These are phyloP conservation scores for Melipona beecheii DNA, from an alignment of 2,888 invertebrate genomes.

Conservation along the genomic window DNA sequence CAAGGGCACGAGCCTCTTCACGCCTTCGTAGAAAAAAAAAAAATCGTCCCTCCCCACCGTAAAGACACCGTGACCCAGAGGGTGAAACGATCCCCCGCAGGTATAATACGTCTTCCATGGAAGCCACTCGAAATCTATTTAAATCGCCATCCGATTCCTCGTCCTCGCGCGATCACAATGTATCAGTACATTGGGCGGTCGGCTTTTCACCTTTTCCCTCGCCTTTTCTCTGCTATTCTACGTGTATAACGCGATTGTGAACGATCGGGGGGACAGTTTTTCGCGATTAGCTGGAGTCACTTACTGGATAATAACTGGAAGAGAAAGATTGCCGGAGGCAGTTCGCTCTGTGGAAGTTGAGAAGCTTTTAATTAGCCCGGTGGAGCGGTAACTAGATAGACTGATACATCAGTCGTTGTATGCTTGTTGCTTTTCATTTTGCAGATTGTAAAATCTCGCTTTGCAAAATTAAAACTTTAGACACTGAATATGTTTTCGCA, in stretches of 20 bases:
- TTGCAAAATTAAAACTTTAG: neutral
- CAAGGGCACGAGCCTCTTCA: slow-evolving; percentile 80
- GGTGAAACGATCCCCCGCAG: slow-evolving; percentile 61
- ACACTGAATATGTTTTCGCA: neutral
- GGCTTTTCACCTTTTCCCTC: neutral
- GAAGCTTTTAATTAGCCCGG: neutral
- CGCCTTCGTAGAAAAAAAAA: slow-evolving; percentile 71
- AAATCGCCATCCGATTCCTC: slow-evolving; percentile 79
- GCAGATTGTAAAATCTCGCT: no score
- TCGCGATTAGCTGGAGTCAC: slow-evolving; percentile 54
- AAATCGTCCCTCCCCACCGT: slow-evolving; percentile 13
- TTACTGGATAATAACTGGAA: slow-evolving; percentile 32
- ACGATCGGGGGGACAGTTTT: slow-evolving; percentile 10
- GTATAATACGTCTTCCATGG: slow-evolving; percentile 52
- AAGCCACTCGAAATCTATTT: slow-evolving; percentile 78
- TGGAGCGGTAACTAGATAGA: neutral
- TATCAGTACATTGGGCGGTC: slow-evolving; percentile 15
- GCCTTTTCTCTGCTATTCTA: slow-evolving; percentile 8
- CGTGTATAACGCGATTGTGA: neutral
- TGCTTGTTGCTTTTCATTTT: no score
- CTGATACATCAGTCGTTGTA: no score
- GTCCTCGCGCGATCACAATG: slow-evolving; percentile 65
- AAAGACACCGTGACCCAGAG: neutral
- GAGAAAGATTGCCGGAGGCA: neutral
- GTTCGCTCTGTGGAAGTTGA: neutral